phyloP scores from a whole-genome alignment of 2,113 vertebrate genomes.

The Theropithecus gelada region DNA sequence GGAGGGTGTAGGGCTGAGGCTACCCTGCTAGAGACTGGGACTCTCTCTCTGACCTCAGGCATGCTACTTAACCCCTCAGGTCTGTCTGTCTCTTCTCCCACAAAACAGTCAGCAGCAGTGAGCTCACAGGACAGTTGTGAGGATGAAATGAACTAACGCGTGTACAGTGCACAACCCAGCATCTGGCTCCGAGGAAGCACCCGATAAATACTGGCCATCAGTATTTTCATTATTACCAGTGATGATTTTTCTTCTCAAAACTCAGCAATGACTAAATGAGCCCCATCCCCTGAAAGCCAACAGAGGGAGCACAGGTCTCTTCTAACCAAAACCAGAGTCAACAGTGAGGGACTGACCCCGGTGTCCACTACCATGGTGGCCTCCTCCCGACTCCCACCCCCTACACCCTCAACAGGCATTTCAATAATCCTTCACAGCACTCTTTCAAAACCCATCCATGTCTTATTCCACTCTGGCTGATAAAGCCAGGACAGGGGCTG shows the following conservation, averaged over 20 bases:
- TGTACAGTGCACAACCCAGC: background rate
- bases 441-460: background rate
- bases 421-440: too few relatives aligned
- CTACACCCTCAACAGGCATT: background rate
- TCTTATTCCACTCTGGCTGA: background rate
- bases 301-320: background rate
- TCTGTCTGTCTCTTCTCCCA: background rate
- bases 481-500: background rate
- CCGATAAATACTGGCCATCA: background rate
- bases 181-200: background rate
- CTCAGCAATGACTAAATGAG: background rate
- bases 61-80: background rate
- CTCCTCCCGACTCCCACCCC: background rate
- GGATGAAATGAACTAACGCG: background rate
- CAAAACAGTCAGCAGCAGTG: background rate
- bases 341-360: background rate
- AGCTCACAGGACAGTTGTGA: background rate
- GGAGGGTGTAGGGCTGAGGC: background rate
- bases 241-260: background rate
- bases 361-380: background rate
- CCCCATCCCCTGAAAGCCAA: background rate
- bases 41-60: background rate
- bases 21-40: background rate
- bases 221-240: background rate
- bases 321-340: background rate